Base-by-base conservation (phyloP, 2,797 vertebrate species). In the Sitta carolinensis region DNA sequence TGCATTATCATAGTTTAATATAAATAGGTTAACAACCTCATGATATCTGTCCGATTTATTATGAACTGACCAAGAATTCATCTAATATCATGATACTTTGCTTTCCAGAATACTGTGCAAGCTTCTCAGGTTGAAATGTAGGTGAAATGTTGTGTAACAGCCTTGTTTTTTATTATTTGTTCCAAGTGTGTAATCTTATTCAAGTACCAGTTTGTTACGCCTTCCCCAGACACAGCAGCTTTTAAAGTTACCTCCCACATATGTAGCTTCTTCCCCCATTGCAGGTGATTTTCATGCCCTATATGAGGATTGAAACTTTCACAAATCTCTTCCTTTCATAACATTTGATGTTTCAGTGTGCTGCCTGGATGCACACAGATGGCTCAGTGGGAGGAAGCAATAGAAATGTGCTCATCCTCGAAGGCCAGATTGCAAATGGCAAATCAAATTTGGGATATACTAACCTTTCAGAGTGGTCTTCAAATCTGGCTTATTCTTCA, bases 331-430 rank as follows among this genome's bases (percentile, higher is more conserved):
- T 87, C 51, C n/a, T 62, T 89, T 95, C 27, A 9, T 69, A 85
- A 47, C 32, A 21, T 45, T 73, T 59, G n/a, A 48, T 0, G 34
- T 87, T 96, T 94, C 47, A 79, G 78, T 51, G 20, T 81, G 67
- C 54, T 90, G 88, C 75, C 68, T 93, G 76, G 30, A 81, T 86
- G 79, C 52, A 79, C 77, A 61, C 95, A 97, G 96, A 96, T 97
- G 95, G 84, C 66, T 96, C n/a, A 75, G 91, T 95, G 77, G 95
- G 96, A 95, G 90, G 94, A 94, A 92, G 85, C 78, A 89, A 85
- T 74, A 83, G 70, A 82, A 89, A 64, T 61, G 82, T 3, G 1
- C 47, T 89, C 91, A 89, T 69, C 73, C 85, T 94, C 1, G 1
- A 69, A 89, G 50, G 84, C 72, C 45, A 86, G 42, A 91, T 93